phyloP scores from a whole-genome alignment of 2,888 invertebrate genomes.

The Tiphia femorata region DNA sequence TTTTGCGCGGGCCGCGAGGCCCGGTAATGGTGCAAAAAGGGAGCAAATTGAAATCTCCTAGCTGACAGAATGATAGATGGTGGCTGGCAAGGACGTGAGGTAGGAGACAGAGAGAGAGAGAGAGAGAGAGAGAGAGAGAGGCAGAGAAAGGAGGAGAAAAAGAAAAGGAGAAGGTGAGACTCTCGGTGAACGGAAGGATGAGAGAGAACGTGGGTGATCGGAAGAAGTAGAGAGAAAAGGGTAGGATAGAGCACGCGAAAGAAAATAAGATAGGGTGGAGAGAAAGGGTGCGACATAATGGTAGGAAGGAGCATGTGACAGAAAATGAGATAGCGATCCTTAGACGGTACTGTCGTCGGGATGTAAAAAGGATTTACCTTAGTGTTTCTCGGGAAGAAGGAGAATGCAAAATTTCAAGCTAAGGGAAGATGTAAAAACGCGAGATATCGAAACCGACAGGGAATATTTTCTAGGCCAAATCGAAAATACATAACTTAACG shows the following conservation, averaged over 20 bases:
- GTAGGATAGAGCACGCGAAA: not conserved
- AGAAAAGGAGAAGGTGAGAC: not conserved
- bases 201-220: not conserved
- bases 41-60: conserved; percentile 68
- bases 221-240: not conserved
- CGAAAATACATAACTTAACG: too few species aligned
- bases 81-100: conserved; percentile 28
- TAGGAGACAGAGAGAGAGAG: not conserved
- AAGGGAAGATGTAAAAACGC: too few species aligned
- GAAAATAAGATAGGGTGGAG: not conserved
- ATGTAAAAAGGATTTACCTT: too few species aligned
- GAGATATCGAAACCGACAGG: too few species aligned
- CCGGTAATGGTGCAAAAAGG: conserved; percentile 64
- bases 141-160: not conserved
- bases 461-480: too few species aligned
- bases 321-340: not conserved
- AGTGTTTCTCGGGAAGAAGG: too few species aligned
- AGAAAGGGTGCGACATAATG: conserved; percentile 18
- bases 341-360: not conserved
- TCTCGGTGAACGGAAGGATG: too few species aligned
- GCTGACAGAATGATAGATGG: conserved; percentile 66
- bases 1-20: conserved; percentile 58
- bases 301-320: not conserved
- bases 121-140: not conserved
- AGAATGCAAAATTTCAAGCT: too few species aligned